These are phyloP conservation scores for Cephalopachus bancanus DNA, from an alignment of 2,797 vertebrate species.

Conservation along the genomic window DNA sequence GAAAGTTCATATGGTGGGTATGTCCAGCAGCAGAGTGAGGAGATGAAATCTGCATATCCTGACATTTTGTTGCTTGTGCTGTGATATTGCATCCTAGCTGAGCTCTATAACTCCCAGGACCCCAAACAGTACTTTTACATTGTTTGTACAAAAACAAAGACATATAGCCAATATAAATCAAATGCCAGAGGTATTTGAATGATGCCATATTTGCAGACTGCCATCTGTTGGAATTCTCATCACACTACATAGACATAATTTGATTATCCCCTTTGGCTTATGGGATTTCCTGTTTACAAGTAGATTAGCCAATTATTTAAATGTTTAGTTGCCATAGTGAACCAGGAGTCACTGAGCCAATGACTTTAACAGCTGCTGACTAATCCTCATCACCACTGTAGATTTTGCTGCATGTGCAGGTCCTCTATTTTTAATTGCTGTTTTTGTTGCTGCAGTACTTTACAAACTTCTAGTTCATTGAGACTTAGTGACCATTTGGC, in stretches of 20 bases:
- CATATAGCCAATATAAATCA: slow-evolving; percentile 86
- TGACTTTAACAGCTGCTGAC: slow-evolving; percentile 88
- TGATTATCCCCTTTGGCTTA: slow-evolving; percentile 87
- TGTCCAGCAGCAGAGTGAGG: slow-evolving; percentile 73
- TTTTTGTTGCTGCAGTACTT: slow-evolving; percentile 88
- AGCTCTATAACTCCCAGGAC: slow-evolving; percentile 82
- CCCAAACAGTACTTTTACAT: slow-evolving; percentile 82
- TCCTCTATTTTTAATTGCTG: slow-evolving; percentile 81
- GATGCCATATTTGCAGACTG: slow-evolving; percentile 88
- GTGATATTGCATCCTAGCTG: slow-evolving; percentile 88
- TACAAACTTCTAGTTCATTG: slow-evolving; percentile 86
- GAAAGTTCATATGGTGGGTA: slow-evolving; percentile 80
- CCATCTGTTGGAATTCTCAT: slow-evolving; percentile 85
- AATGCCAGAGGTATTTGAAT: slow-evolving; percentile 89
- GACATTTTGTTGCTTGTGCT: slow-evolving; percentile 87
- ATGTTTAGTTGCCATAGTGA: slow-evolving; percentile 89
- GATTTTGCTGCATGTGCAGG: slow-evolving; percentile 88
- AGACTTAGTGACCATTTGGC: slow-evolving; percentile 84
- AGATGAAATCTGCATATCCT: slow-evolving; percentile 78
- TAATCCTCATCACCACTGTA: slow-evolving; percentile 88
- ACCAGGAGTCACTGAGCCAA: slow-evolving; percentile 89
- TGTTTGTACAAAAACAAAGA: slow-evolving; percentile 83
- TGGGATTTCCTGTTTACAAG: slow-evolving; percentile 90
- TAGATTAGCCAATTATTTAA: slow-evolving; percentile 89
- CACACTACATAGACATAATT: slow-evolving; percentile 89